phyloP scores from a whole-genome alignment of 2,113 vertebrate species.

The Psophia crepitans region DNA sequence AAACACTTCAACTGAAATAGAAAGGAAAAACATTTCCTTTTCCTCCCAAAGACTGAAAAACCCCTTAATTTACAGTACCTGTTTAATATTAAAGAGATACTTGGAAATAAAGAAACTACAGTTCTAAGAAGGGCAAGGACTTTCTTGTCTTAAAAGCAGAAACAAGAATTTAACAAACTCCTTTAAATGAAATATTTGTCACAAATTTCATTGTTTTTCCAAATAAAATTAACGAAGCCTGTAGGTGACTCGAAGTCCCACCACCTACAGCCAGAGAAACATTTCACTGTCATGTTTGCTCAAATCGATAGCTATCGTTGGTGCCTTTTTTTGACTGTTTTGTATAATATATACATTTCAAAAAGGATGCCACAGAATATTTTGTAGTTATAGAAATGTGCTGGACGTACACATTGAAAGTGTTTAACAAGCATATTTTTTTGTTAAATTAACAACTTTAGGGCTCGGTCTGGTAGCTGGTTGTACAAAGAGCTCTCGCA shows the following conservation, averaged over 20 bases:
- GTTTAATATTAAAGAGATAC: not conserved
- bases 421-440: not conserved
- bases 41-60: not conserved
- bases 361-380: not conserved
- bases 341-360: not conserved
- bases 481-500: not conserved
- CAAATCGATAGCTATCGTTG: not conserved
- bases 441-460: not conserved
- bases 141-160: constrained; percentile 49
- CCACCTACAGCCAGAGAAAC: not conserved
- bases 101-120: constrained; percentile 37
- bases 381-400: not conserved
- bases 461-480: not conserved
- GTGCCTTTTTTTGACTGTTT: not conserved
- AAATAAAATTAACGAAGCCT: constrained; percentile 31
- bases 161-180: not conserved
- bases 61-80: not conserved
- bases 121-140: constrained; percentile 20
- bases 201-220: constrained; percentile 44
- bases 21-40: not conserved
- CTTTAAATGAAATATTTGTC: constrained; percentile 33
- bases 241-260: not conserved
- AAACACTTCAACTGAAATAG: constrained; percentile 15
- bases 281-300: not conserved
- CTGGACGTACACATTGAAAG: not conserved